Percentiles rank a stretch among this genome's conserved stretches.
Evolutionary conservation across 2,888 invertebrate species (phyloP).

Genomic region (Agrilus cyanescens): DNA sequence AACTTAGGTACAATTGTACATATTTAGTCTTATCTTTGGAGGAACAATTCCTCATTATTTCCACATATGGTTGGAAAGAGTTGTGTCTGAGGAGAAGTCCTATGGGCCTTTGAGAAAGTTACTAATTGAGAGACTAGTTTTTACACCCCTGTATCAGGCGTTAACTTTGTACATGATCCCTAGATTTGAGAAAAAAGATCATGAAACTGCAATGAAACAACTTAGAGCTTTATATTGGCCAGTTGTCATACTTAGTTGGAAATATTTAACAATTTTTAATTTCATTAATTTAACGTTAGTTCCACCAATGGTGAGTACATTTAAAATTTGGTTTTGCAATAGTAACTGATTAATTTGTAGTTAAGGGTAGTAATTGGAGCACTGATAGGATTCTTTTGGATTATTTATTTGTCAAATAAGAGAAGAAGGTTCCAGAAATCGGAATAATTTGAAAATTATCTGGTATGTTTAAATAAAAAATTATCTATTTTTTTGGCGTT

Average conservation of each 20-base stretch:
- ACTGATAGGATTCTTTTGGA: constrained; percentile 69
- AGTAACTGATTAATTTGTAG: constrained; percentile 31
- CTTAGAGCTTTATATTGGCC: constrained; percentile 52
- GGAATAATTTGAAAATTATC: no score
- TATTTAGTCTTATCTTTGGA: constrained; percentile 59
- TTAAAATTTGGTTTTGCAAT: neutral
- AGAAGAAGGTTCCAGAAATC: constrained; percentile 35
- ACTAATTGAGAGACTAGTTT: constrained; percentile 58
- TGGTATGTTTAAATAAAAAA: no score
- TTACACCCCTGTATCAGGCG: constrained; percentile 59
- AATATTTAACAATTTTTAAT: constrained; percentile 63
- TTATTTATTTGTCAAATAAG: constrained; percentile 59
- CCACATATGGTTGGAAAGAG: constrained; percentile 49
- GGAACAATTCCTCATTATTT: constrained; percentile 72
- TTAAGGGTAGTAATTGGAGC: constrained; percentile 63
- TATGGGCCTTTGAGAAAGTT: constrained; percentile 45
- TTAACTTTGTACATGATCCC: constrained; percentile 63
- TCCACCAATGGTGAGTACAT: constrained; percentile 59
- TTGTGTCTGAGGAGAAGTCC: constrained; percentile 44
- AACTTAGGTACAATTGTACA: neutral
- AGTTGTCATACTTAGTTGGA: constrained; percentile 61
- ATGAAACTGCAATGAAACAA: constrained; percentile 50
- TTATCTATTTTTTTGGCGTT: no score
- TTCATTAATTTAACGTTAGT: constrained; percentile 62
- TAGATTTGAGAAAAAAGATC: constrained; percentile 64